Base-by-base conservation (phyloP, 2,888 invertebrate genomes). In the Melanchra persicariae region DNA sequence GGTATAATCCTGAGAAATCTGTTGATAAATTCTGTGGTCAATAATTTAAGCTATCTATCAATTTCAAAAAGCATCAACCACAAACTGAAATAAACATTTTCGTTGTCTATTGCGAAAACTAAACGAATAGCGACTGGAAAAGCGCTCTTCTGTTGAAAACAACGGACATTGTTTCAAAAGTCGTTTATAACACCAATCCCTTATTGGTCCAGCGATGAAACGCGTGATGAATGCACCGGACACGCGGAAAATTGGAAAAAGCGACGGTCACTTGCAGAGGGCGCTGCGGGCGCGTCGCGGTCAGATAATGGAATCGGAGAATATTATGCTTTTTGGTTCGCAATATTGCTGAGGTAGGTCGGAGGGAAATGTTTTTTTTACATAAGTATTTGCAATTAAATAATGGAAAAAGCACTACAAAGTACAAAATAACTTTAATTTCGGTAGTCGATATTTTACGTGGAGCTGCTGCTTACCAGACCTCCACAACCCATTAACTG, bases 231-330 rank as follows among this genome's bases (percentile, higher is more conserved):
- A 86, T 89, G 90, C 82, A 86, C 73, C 84, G 77, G 89, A 91
- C 90, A 88, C 80, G 88, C 88, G 90, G 88, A 88, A 90, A 91
- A 91, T 91, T 90, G 89, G 87, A 89, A 90, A 90, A 87, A 68
- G 66, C 49, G 47, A 76, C 86, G 87, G 86, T 87, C 89, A 87
- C 73, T 81, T 74, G 83, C 88, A 86, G 54, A 47, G 73, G 12
- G 85, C 70, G 74, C 71, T 73, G 66, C 54, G 72, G 54, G 24
- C 51, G 57, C 22, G 17, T 17, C 26, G 49, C 51, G 34, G 55
- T 54, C 61, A 61, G 64, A 57, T 74, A 72, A 79, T 79, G 69
- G 61, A 78, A 60, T 80, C 59, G 37, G 40, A 0, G 22, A 80
- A 64, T 62, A 69, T n/a, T n/a, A n/a, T 47, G 64, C 58, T 73